phyloP scores from a whole-genome alignment of 2,888 invertebrate species.

The Clistopyga incitator region DNA sequence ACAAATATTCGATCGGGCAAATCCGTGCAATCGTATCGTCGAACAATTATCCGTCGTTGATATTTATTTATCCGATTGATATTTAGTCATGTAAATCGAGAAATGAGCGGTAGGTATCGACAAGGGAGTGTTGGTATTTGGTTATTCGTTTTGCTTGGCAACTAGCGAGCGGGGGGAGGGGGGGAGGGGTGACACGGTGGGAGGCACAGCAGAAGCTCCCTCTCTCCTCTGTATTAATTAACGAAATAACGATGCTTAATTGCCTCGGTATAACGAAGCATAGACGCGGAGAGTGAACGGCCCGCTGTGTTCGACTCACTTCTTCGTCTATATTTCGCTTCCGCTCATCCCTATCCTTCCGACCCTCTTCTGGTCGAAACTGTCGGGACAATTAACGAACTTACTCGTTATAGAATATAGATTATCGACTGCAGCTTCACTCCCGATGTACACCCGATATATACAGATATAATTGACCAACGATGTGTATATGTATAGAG shows the following conservation, averaged over 20 bases:
- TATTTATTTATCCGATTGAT: conserved; percentile 21
- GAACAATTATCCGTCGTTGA: conserved; percentile 47
- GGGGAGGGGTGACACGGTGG: too few species aligned
- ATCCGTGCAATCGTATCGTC: conserved; percentile 23
- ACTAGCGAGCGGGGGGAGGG: conserved; percentile 43
- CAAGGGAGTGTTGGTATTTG: conserved; percentile 47
- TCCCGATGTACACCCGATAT: not conserved
- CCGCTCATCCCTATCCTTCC: not conserved
- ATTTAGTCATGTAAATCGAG: conserved; percentile 63
- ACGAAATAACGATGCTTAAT: conserved; percentile 67
- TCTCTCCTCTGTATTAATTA: conserved; percentile 57
- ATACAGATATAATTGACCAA: conserved; percentile 41
- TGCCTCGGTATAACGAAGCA: conserved; percentile 66
- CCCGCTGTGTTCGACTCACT: conserved; percentile 13
- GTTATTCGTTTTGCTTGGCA: conserved; percentile 55
- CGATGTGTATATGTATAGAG: conserved; percentile 9
- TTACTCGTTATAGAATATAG: conserved; percentile 64
- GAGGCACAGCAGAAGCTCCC: conserved; percentile 21
- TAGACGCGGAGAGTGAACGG: conserved; percentile 45
- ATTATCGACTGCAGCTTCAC: conserved; percentile 50
- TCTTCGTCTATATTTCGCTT: conserved; percentile 18
- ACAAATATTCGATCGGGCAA: conserved; percentile 32
- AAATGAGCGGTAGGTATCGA: conserved; percentile 45
- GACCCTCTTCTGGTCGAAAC: conserved; percentile 41
- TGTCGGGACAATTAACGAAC: conserved; percentile 56